Base-by-base conservation (phyloP, 2,888 invertebrate species). In the Trachelus tabidus region DNA sequence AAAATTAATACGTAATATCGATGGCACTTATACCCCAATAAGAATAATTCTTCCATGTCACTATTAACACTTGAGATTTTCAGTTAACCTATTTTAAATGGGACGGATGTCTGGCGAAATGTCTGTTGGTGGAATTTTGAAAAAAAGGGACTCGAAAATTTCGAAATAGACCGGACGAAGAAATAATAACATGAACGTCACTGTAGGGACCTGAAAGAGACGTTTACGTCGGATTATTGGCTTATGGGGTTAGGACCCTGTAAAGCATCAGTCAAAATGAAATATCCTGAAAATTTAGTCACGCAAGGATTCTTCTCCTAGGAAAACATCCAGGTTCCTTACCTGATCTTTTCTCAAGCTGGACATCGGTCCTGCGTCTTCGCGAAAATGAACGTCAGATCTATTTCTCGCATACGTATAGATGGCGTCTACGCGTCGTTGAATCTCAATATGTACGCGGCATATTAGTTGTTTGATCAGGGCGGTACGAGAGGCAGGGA, bases 221-320 rank as follows among this genome's bases (percentile, higher is more conserved):
- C 82, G 81, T 85, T 82, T 79, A 81, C 81, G 77, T 80, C 82
- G 87, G 88, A 87, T 88, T 88, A 87, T 79, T 79, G 83, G 84
- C 84, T 87, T 86, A 85, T 79, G 80, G 81, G 77, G 75, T 77
- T 76, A 73, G 75, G 73, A 23, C 56, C 23, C 56, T 23, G 6
- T 23, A 23, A 56, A 6, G 35, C 56, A 56, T 56, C 56, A 23
- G 56, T 56, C 56, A 56, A 56, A 56, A 9, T 9, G 56, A 56
- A 56, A 56, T 56, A 9, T 9, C 56, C 56, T 15, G 56, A 56
- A 56, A 56, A 56, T 56, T 23, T 56, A 56, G 56, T 56, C 56
- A 56, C 56, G 23, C 56, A 23, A 56, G 56, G 56, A 56, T 23
- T 56, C 56, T 23, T 56, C 56, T 56, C 56, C 56, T 56, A 56